Conservation (phyloP, 2,888 invertebrate genomes). For the Campoletis raptor region DNA sequence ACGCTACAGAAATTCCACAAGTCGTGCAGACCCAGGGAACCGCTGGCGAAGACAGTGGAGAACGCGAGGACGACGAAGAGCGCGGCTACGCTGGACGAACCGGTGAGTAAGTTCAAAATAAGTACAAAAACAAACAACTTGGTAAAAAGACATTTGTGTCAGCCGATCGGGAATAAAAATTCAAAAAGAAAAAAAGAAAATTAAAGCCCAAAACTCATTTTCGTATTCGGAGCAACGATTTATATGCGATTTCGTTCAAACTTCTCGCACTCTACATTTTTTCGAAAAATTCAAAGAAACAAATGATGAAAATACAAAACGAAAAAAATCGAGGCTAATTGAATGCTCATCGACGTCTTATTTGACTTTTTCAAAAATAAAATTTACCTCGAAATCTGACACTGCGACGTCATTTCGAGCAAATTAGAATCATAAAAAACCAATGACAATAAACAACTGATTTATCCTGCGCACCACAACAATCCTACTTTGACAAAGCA, state of each 20-base stretch:
- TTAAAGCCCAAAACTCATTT: not conserved
- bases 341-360: too few species aligned
- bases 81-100: slow-evolving; percentile 88
- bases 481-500: too few species aligned
- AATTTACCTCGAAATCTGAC: too few species aligned
- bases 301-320: not conserved
- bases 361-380: too few species aligned
- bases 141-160: not conserved
- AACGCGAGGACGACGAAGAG: slow-evolving; percentile 87
- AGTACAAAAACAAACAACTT: slow-evolving; percentile 49
- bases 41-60: slow-evolving; percentile 84
- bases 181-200: not conserved
- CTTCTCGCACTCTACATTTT: not conserved
- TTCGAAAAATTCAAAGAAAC: not conserved
- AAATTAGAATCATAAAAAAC: too few species aligned
- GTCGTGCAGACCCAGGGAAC: slow-evolving; percentile 89
- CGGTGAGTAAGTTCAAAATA: slow-evolving; percentile 90
- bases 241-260: not conserved
- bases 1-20: slow-evolving; percentile 90
- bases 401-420: too few species aligned
- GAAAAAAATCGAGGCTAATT: too few species aligned
- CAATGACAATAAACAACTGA: too few species aligned
- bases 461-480: too few species aligned
- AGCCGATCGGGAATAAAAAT: not conserved
- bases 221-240: not conserved